Percentiles rank a stretch among this genome's conserved stretches.
Evolutionary conservation across 2,797 vertebrate species (phyloP).

Genomic region (Malacoctenus gilli): DNA sequence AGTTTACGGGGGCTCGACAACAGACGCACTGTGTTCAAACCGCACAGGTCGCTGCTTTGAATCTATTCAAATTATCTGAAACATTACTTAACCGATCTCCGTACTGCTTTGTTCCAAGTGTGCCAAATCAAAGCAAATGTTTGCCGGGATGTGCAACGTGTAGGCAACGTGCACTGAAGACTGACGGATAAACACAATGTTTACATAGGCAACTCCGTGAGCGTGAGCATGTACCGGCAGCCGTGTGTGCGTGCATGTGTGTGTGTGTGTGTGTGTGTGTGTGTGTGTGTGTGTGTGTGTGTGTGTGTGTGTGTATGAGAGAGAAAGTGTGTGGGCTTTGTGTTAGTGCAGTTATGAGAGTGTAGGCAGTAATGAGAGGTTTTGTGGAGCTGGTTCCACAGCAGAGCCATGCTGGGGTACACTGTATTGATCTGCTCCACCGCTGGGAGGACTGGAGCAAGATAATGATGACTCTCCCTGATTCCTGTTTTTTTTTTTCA

Average conservation of each 20-base stretch:
- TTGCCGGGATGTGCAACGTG: conserved; percentile 35
- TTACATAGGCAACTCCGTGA: conserved; percentile 14
- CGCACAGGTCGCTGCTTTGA: conserved; percentile 12
- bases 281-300: not conserved
- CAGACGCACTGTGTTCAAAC: not conserved
- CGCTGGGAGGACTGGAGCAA: conserved; percentile 67
- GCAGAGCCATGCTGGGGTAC: conserved; percentile 63
- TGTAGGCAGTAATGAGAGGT: conserved; percentile 65
- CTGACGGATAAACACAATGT: conserved; percentile 25
- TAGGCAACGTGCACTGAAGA: conserved; percentile 18
- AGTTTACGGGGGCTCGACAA: not conserved
- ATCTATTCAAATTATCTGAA: conserved; percentile 16
- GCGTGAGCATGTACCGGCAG: conserved; percentile 4
- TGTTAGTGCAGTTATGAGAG: conserved; percentile 53
- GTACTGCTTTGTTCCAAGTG: conserved; percentile 18
- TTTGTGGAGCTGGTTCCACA: conserved; percentile 55
- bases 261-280: not conserved
- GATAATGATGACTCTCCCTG: conserved; percentile 77
- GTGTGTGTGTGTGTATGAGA: conserved; percentile 50
- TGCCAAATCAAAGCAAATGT: conserved; percentile 36
- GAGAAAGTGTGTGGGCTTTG: conserved; percentile 7
- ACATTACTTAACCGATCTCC: conserved; percentile 7
- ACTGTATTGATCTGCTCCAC: conserved; percentile 73
- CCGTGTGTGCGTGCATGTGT: not conserved
- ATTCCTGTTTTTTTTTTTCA: too few relatives aligned